Base-by-base conservation (phyloP, 2,888 invertebrate species). In the Amblyteles armatorius region DNA sequence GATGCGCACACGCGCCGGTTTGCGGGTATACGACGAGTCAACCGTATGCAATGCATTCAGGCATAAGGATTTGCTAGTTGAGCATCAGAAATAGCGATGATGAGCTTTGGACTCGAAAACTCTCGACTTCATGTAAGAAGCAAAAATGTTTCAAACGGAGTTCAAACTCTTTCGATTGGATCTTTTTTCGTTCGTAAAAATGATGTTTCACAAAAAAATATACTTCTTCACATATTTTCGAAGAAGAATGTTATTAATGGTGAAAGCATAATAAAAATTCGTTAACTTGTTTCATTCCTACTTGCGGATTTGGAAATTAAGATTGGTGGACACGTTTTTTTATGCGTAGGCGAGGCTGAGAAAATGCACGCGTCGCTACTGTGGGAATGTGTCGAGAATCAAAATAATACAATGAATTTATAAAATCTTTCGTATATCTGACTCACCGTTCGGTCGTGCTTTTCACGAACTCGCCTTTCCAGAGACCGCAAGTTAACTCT, bases 401-500 rank as follows among this genome's bases (percentile, higher is more conserved):
- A 60, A 16, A n/a, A 52, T 33, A 11, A 11, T 13, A 33, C 22
- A 9, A 16, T 16, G n/a, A 40, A 67, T 22, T 22, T 33, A 63
- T 29, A 40, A 6, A 40, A 76, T 26, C 36, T 76, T 48, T 50
- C 50, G 68, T 26, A 13, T 22, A 52, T 77, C 0, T 55, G 44
- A 69, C 92, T 94, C 92, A 96, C 95, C 96, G 95, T 94, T 97
- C 97, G 11, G 96, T 96, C 44, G 97, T 97, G 69, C 97, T 97
- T 95, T 98, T 98, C 90, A 97, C 97, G 89, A 97, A 96, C 94
- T 98, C 98, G 86, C 97, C 96, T 92, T 97, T 97, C 98, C 98
- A 98, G 69, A 98, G 95, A 69, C 98, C 98, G 93, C 98, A 98
- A 29, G 98, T 98, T 88, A 98, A 94, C 94, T 98, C 97, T 83